phyloP scores from a whole-genome alignment of 2,888 invertebrate species.

The Tipula helvola region DNA sequence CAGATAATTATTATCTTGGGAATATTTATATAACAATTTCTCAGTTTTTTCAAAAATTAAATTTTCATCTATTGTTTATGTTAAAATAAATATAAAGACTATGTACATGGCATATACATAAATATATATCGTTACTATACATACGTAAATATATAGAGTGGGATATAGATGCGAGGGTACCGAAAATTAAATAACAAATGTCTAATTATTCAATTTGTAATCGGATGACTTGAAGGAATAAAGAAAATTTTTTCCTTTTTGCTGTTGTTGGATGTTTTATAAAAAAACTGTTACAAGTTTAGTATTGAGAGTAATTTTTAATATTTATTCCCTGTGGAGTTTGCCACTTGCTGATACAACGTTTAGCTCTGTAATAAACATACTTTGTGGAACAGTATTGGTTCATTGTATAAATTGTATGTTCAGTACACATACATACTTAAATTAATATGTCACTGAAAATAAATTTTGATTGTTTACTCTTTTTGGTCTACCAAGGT shows the following conservation, averaged over 20 bases:
- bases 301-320: not conserved
- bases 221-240: not conserved
- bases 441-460: no score
- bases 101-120: not conserved
- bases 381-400: not conserved
- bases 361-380: not conserved
- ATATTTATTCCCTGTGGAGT: not conserved
- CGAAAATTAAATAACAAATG: not conserved
- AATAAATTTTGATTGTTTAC: no score
- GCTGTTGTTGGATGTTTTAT: not conserved
- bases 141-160: not conserved
- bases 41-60: not conserved
- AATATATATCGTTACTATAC: not conserved
- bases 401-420: no score
- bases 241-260: not conserved
- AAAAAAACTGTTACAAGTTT: not conserved
- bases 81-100: not conserved
- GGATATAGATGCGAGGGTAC: not conserved
- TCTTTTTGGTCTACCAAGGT: no score
- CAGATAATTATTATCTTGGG: not conserved
- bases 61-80: not conserved
- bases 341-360: not conserved
- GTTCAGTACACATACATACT: no score
- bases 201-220: constrained; percentile 4
- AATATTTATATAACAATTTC: not conserved